Base-by-base conservation (phyloP, 2,797 vertebrate genomes). In the Falco rusticolus region DNA sequence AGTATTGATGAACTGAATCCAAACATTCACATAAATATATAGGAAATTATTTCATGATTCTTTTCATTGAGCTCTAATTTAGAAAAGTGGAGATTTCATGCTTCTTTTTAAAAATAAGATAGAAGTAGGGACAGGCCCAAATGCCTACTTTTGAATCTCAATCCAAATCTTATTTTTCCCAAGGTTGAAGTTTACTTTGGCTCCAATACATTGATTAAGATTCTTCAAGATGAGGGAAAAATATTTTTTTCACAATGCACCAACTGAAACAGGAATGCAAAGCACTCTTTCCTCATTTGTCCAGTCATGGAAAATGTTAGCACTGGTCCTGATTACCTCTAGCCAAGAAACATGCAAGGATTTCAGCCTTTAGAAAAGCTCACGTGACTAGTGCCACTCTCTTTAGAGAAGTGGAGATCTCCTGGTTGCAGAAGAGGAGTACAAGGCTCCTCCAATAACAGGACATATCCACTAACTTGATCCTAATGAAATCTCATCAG, bases 1-100 rank as follows among this genome's bases (percentile, higher is more conserved):
- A 94, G 69, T 29, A 80, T 66, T 59, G 28, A 33, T 89, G 86
- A 93, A 96, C 68, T 81, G 22, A 95, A 93, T 92, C 76, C 82
- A 92, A 64, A 54, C 33, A 81, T 90, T 57, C 48, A 89, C 91
- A 93, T 65, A 92, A 87, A 86, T 91, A 91, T 54, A 89, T 87
- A 92, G 69, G 54, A 87, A 92, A 93, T 64, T 1, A 94, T 88
- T 94, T 93, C 84, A 90, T 88, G 10, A 85, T 94, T 86, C 22
- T 83, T 94, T 94, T 95, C 10, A 75, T 93, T 92, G 59, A 45
- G 14, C n/a, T 87, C 28, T 59, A 26, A 53, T 57, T 94, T 88
- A 69, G 59, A 92, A 93, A 84, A 26, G 43, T 70, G 53, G 68
- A 89, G 56, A 59, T 81, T 85, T 68, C 43, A 48, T 56, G 65